Evolutionary conservation across 2,797 vertebrate species (phyloP), one percentile per base, ranked within the genome.

Genomic region (Carduelis carduelis): DNA sequence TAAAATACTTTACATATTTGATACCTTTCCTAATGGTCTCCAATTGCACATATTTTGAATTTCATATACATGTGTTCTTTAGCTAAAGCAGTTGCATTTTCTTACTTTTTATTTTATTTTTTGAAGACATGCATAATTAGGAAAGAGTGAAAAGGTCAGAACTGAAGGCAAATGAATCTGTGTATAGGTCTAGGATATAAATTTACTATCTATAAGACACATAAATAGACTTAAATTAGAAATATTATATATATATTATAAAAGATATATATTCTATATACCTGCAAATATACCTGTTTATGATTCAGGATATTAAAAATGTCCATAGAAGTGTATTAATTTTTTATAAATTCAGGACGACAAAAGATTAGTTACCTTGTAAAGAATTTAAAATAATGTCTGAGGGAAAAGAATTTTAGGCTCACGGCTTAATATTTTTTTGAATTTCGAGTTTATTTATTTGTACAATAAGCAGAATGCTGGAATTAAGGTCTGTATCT

Each of bases 391-490:
- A 88, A 68, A 68, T 35, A 46, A 39, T n/a, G 12, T 35, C 50
- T 71, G 21, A 22, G 7, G 63, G 27, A 56, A 89, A 81, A 49
- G 3, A 53, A 39, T 69, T 60, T 52, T 39, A 59, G 27, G 3
- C 0, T 0, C 14, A 39, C 8, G 0, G 3, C 22, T 35, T 28
- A 68, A 13, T 21, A 59, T 19, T 19, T 8, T 19, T 37, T 59
- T 19, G 14, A 59, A 19, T 59, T 37, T 59, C 11, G 8, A 43
- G 8, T 71, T 71, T 71, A 21, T 34, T 59, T 8, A 22, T 68
- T 91, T 32, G 43, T 55, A 20, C 8, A 37, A 27, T 46, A 71
- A 32, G 12, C 3, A 32, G 27, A 82, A 85, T 75, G 19, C 12
- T 86, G 63, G 37, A 71, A 79, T 76, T 76, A 76, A 66, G 26